A percentile compares a stretch with the other conserved stretches of the same genome.
Conservation (phyloP, 2,888 invertebrate species). For the Hypena proboscidalis region DNA sequence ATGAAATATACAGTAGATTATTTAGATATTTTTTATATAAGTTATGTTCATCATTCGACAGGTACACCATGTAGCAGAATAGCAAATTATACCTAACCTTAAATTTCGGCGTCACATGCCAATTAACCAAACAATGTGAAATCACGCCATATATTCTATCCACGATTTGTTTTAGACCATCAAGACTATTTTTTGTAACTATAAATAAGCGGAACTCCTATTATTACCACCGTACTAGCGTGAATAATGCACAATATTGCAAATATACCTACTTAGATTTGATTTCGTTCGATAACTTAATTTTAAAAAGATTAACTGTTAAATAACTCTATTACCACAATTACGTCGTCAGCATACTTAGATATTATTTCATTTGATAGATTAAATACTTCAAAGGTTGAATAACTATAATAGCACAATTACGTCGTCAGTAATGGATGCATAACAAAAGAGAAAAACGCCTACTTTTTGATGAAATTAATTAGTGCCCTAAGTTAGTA, state of each 20-base stretch:
- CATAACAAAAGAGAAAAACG: too few species aligned
- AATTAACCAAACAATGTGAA: slow-evolving; percentile 23
- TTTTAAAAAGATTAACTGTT: too few species aligned
- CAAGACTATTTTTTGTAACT: slow-evolving; percentile 33
- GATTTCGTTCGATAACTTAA: too few species aligned
- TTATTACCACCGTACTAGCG: slow-evolving; percentile 31
- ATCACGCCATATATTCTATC: slow-evolving; percentile 36
- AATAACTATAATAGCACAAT: too few species aligned
- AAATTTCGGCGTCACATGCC: slow-evolving; percentile 34
- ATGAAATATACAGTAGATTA: not conserved
- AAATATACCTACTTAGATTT: not conserved
- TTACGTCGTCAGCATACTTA: too few species aligned
- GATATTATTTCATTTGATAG: too few species aligned
- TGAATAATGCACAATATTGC: slow-evolving; percentile 9
- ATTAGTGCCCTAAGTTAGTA: too few species aligned
- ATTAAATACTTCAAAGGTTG: too few species aligned
- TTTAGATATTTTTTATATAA: not conserved
- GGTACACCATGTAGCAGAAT: not conserved
- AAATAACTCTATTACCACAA: too few species aligned
- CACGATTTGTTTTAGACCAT: slow-evolving; percentile 24
- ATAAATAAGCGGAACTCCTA: slow-evolving; percentile 34
- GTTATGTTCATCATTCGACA: not conserved
- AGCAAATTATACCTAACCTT: slow-evolving; percentile 25
- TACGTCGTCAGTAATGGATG: too few species aligned
- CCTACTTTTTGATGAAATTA: too few species aligned